phyloP scores from a whole-genome alignment of 2,888 invertebrate species.

The Platycheirus albimanus region DNA sequence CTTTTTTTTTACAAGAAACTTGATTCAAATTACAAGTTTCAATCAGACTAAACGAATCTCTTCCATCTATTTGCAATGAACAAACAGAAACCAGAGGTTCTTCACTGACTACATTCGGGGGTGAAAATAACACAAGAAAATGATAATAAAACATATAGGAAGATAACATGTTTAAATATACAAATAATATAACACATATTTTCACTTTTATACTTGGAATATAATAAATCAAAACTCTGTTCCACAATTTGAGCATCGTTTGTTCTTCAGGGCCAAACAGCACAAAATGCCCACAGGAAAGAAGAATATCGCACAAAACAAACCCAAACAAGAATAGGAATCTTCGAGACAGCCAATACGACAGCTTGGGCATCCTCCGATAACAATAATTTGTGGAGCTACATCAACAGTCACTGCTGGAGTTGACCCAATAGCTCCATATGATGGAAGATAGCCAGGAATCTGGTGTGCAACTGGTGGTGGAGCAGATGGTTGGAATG shows the following conservation, averaged over 20 bases:
- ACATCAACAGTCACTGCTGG: slow-evolving; percentile 85
- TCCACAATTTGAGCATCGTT: slow-evolving; percentile 94
- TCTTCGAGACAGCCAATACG: slow-evolving; percentile 94
- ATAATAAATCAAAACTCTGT: slow-evolving; percentile 86
- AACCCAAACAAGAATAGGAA: slow-evolving; percentile 92
- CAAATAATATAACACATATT: not conserved
- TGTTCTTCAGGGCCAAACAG: slow-evolving; percentile 92
- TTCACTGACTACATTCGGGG: too few relatives aligned
- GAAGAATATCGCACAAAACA: slow-evolving; percentile 86
- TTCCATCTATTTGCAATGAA: too few relatives aligned
- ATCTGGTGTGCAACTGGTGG: slow-evolving; percentile 39
- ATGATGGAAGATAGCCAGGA: slow-evolving; percentile 83
- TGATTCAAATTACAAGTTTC: too few relatives aligned
- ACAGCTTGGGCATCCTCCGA: slow-evolving; percentile 95
- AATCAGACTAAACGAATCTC: too few relatives aligned
- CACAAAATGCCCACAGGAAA: slow-evolving; percentile 95
- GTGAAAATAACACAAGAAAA: too few relatives aligned
- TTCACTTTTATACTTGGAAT: slow-evolving; percentile 21
- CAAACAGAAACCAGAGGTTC: too few relatives aligned
- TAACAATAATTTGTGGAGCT: slow-evolving; percentile 90
- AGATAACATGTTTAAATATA: too few relatives aligned
- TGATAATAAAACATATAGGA: too few relatives aligned
- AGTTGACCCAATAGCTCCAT: slow-evolving; percentile 83
- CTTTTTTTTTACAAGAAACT: too few relatives aligned
- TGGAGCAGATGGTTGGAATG: slow-evolving; percentile 53